phyloP scores from a whole-genome alignment of 2,797 vertebrate genomes.

The Eulemur rubriventer region DNA sequence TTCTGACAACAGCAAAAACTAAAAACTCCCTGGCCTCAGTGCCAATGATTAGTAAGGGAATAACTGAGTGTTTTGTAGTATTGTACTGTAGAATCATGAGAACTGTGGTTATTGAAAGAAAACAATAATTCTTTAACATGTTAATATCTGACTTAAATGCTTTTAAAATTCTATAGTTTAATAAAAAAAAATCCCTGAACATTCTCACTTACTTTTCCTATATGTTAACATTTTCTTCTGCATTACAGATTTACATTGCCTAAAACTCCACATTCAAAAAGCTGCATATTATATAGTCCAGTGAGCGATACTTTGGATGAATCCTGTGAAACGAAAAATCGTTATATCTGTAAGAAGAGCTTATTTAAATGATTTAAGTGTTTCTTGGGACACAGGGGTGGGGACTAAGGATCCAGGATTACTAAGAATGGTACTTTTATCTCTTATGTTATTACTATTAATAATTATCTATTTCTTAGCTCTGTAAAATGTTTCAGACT shows the following conservation, averaged over 20 bases:
- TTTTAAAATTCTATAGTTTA: background rate
- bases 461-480: background rate
- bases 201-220: background rate
- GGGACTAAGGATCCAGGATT: background rate
- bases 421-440: background rate
- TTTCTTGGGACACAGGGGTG: background rate
- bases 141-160: background rate
- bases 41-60: background rate
- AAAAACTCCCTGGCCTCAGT: background rate
- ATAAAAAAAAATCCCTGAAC: background rate
- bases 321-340: accelerated
- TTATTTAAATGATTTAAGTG: background rate
- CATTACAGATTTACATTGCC: background rate
- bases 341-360: constrained; percentile 40
- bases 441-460: background rate
- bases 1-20: background rate
- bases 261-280: accelerated
- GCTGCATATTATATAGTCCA: accelerated
- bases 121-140: background rate
- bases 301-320: accelerated
- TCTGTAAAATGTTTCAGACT: background rate
- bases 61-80: background rate
- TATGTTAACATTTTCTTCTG: constrained; percentile 32
- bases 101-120: background rate
- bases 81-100: background rate